phyloP scores from a whole-genome alignment of 2,888 invertebrate species.

The Agrenia bidenticulata region DNA sequence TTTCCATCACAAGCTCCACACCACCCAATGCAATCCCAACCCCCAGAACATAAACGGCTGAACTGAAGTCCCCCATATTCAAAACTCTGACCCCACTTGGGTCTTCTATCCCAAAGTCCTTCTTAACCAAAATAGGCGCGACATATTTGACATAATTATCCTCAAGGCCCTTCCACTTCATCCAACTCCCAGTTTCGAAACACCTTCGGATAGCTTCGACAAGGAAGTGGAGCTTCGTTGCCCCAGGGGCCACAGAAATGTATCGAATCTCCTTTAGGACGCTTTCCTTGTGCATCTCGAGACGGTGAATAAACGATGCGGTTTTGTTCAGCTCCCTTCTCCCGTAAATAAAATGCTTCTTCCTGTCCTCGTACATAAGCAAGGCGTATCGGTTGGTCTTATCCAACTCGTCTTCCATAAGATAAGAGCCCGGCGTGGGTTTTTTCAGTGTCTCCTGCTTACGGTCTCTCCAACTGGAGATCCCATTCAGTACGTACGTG shows the following conservation, averaged over 20 bases:
- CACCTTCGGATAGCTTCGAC: constrained; percentile 21
- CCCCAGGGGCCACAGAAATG: constrained; percentile 23
- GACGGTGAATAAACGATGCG: constrained; percentile 5
- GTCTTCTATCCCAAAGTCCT: not conserved
- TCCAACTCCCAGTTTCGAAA: constrained; percentile 26
- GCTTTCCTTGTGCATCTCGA: constrained; percentile 12
- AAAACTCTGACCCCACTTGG: not conserved
- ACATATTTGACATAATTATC: constrained; percentile 30
- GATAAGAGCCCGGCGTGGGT: not conserved
- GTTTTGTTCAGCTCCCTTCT: constrained; percentile 14
- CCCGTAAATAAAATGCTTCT: constrained; percentile 24
- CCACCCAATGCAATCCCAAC: too few species aligned
- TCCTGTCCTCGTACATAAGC: constrained; percentile 32
- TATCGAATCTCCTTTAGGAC: constrained; percentile 30
- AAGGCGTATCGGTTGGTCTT: constrained; percentile 14
- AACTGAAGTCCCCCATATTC: not conserved
- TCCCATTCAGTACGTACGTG: constrained; percentile 21
- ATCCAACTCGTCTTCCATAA: constrained; percentile 7
- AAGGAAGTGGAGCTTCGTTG: constrained; percentile 28
- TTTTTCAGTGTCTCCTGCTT: not conserved
- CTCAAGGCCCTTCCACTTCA: constrained; percentile 32
- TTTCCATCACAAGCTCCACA: too few species aligned
- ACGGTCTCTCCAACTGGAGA: constrained; percentile 13
- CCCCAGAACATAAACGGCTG: not conserved
- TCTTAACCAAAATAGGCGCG: constrained; percentile 17